Conservation (phyloP, 2,113 vertebrate genomes). For the Peromyscus leucopus region DNA sequence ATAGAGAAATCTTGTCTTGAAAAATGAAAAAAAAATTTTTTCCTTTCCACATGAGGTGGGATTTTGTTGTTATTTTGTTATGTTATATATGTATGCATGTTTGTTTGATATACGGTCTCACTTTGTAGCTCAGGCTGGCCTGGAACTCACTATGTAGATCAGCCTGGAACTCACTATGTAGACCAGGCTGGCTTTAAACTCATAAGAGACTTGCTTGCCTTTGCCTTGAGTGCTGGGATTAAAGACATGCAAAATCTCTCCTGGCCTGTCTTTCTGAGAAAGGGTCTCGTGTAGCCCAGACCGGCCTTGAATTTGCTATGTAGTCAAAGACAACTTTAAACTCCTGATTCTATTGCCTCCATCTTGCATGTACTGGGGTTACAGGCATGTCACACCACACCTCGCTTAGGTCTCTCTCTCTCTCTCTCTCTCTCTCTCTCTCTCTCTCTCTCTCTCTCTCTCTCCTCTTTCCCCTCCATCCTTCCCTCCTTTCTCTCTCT, state of each 20-base stretch:
- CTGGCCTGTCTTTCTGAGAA: neutral
- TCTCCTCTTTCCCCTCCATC: neutral
- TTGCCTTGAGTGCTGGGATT: neutral
- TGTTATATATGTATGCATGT: neutral
- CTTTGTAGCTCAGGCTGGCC: neutral
- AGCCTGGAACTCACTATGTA: neutral
- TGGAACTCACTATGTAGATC: neutral
- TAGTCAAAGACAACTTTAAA: neutral
- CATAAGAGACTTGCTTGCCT: neutral
- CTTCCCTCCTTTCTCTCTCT: fast-evolving
- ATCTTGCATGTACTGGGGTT: neutral
- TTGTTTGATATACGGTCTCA: neutral
- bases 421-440: neutral
- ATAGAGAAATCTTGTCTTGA: no score
- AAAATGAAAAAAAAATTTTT: neutral
- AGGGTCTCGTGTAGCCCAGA: neutral
- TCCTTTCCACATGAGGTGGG: constrained; percentile 29
- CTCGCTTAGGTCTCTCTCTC: neutral
- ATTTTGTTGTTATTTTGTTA: neutral
- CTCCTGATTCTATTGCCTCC: neutral
- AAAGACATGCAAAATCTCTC: neutral
- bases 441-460: neutral
- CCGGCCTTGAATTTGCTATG: neutral
- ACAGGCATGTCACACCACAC: neutral
- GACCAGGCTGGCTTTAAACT: neutral